Percentiles rank a stretch among this genome's conserved stretches.
phyloP scores from a whole-genome alignment of 2,113 vertebrate species.

The Polyodon spathula region DNA sequence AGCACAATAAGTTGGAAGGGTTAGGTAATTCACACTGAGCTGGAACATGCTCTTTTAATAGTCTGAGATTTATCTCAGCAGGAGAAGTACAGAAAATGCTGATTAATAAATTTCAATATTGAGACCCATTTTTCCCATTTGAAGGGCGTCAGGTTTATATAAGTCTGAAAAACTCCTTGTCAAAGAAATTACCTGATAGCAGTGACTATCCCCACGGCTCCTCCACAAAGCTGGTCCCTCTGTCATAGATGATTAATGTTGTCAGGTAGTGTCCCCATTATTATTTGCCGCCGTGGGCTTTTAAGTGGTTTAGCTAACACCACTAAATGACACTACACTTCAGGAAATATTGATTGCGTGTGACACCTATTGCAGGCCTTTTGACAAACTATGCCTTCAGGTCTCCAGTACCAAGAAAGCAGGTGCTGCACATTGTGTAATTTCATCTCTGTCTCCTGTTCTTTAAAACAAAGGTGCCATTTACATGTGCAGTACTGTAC shows the following conservation, averaged over 20 bases:
- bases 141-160: neutral
- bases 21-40: no score
- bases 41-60: neutral
- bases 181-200: constrained; percentile 6
- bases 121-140: neutral
- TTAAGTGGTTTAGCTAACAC: constrained; percentile 2
- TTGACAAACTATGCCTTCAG: constrained; percentile 1
- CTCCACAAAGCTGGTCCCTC: neutral
- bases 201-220: constrained; percentile 5
- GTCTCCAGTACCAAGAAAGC: neutral
- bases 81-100: neutral
- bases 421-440: neutral
- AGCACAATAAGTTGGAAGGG: no score
- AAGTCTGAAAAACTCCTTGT: neutral
- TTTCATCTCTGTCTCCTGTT: neutral
- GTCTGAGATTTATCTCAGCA: neutral
- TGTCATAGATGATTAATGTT: constrained; percentile 8
- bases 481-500: neutral
- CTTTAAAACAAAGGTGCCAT: neutral
- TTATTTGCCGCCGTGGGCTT: constrained; percentile 1
- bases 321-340: constrained; percentile 7
- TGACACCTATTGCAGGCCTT: constrained; percentile 1
- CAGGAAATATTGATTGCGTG: constrained; percentile 7
- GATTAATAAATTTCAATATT: neutral
- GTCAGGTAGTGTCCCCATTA: constrained; percentile 11